A percentile compares a stretch with the other conserved stretches of the same genome.
phyloP scores from a whole-genome alignment of 2,113 vertebrate genomes.

The Spheniscus mendiculus region DNA sequence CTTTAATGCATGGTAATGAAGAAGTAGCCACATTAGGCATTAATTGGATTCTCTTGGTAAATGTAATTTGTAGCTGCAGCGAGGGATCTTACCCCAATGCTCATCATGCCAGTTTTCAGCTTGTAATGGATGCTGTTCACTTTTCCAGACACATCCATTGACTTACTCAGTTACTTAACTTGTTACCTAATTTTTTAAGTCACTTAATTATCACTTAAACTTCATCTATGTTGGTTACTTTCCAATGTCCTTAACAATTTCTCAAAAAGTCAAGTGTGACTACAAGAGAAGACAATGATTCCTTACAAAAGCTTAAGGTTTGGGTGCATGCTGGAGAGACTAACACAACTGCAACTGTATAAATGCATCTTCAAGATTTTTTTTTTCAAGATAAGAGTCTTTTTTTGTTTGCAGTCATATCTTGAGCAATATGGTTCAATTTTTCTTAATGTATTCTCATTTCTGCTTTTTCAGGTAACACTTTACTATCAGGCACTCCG shows the following conservation, averaged over 20 bases:
- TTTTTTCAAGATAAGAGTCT: neutral
- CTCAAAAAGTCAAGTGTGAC: neutral
- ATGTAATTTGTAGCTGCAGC: neutral
- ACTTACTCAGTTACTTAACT: neutral
- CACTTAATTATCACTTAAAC: neutral
- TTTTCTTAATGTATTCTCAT: slow-evolving; percentile 23
- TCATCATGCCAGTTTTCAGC: neutral
- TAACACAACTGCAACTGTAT: neutral
- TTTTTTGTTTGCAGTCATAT: neutral
- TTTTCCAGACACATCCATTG: neutral
- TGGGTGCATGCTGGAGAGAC: neutral
- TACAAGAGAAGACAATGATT: neutral
- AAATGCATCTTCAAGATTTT: neutral
- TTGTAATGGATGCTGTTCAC: neutral
- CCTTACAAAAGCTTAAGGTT: neutral
- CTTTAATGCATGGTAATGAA: neutral
- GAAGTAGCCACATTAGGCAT: neutral
- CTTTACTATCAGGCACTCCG: slow-evolving; percentile 60
- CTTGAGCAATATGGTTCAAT: neutral
- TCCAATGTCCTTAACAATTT: neutral
- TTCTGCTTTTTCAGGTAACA: slow-evolving; percentile 64
- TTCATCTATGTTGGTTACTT: neutral
- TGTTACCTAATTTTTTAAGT: neutral
- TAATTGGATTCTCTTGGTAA: neutral
- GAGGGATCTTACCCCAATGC: neutral